Base-by-base conservation (phyloP, 2,797 vertebrate species). In the Acipenser ruthenus region DNA sequence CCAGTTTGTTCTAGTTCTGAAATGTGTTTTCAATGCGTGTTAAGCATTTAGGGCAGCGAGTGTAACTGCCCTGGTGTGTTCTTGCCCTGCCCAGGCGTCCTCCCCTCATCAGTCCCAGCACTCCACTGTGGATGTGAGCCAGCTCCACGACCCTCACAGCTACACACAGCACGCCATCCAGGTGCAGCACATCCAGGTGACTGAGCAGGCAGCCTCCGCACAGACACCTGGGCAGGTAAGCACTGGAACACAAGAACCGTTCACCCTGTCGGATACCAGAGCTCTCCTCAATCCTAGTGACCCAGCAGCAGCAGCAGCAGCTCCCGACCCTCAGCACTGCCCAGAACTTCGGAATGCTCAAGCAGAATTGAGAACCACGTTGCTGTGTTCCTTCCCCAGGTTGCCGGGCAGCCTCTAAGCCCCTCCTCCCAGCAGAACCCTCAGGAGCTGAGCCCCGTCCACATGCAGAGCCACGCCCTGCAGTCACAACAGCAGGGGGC, bases 161-260 rank as follows among this genome's bases (percentile, higher is more conserved):
- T 99, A 95, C 76, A 90, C 93, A 23, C 97, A 98, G 79, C 97
- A 98, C 13, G 91, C 96, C 67, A 97, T 99, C 82, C 97, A 99
- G 84, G 95, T 99, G 64, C 95, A 99, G 77, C 96, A 99, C 78
- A 95, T 98, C 84, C 97, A 97, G 83, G 95, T 99, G 64, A 74
- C 92, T 0, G 96, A 98, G 77, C 85, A 94, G 6, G 66, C 92
- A 0, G 68, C 88, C 56, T 60, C 88, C 0, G 68, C 86, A 23
- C 87, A 90, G 8, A 62, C 84, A 0, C 65, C 85, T 8, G 65
- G 89, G 1, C 96, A 98, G 93, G 97, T 99, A 79, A 8, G 15
- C 6, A 6, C 1, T 15, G 37, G 50, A 1, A 1, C 52, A 55
- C 52, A 55, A 2, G 23, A 37, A 37, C 23, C 23, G 2, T 4